Conservation (phyloP, 1,140 invertebrate species). For the Cephus cinctus region DNA sequence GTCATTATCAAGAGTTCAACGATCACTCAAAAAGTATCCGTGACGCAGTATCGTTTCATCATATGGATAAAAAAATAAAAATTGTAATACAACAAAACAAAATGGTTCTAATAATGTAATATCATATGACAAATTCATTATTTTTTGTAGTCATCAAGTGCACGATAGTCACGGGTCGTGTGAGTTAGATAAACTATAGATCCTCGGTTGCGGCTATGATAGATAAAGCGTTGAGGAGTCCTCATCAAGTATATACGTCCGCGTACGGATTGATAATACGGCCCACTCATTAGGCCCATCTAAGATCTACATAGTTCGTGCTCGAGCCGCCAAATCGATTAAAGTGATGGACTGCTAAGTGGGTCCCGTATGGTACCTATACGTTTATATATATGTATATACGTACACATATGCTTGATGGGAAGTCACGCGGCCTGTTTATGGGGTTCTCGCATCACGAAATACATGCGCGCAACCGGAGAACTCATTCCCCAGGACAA, state of each 20-base stretch:
- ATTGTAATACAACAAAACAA: too few relatives aligned
- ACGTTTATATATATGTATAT: not conserved
- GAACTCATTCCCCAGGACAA: slow-evolving; percentile 33
- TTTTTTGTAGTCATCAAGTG: too few relatives aligned
- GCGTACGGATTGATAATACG: slow-evolving; percentile 36
- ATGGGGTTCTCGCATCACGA: not conserved
- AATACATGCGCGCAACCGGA: slow-evolving; percentile 10
- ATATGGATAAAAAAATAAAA: too few relatives aligned
- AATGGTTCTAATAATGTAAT: too few relatives aligned
- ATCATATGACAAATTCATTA: too few relatives aligned
- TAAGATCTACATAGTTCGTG: slow-evolving; percentile 36
- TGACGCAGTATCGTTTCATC: too few relatives aligned
- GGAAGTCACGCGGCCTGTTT: slow-evolving; percentile 3
- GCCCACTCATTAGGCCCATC: slow-evolving; percentile 38
- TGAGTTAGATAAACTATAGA: too few relatives aligned
- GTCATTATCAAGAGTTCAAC: too few relatives aligned
- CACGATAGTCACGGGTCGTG: too few relatives aligned
- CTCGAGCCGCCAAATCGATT: slow-evolving; percentile 31
- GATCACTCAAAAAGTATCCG: too few relatives aligned
- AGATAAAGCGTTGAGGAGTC: too few relatives aligned
- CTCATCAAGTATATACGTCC: slow-evolving; percentile 42
- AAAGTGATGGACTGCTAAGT: slow-evolving; percentile 37
- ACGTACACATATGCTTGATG: not conserved
- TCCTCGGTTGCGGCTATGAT: too few relatives aligned
- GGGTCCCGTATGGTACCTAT: not conserved